Conservation (phyloP, 2,888 invertebrate species). For the Agelastica alni region DNA sequence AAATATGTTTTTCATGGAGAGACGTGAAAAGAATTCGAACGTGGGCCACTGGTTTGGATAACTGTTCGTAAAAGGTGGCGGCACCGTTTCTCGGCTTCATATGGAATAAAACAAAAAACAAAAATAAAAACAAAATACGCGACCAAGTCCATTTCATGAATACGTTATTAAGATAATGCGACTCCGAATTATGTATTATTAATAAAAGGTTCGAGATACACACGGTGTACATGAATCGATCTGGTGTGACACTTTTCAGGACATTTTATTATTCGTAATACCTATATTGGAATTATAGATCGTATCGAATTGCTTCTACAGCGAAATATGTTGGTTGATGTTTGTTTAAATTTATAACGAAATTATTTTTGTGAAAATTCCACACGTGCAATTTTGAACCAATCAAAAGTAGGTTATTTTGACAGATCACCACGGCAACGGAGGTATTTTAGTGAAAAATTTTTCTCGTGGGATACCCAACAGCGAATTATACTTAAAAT, state of each 20-base stretch:
- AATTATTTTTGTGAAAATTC: too few species aligned
- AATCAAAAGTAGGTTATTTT: too few species aligned
- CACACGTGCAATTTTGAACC: too few species aligned
- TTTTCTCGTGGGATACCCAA: too few species aligned
- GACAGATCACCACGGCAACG: too few species aligned
- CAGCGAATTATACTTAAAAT: too few species aligned
- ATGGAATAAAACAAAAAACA: slow-evolving; percentile 15
- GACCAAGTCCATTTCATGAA: slow-evolving; percentile 13
- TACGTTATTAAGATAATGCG: slow-evolving; percentile 10
- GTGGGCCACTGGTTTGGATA: slow-evolving; percentile 32
- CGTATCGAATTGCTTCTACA: too few species aligned
- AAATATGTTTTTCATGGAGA: slow-evolving; percentile 24
- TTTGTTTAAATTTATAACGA: too few species aligned
- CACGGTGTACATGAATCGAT: slow-evolving; percentile 4
- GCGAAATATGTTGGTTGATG: too few species aligned
- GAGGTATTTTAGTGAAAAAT: too few species aligned
- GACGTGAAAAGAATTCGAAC: slow-evolving; percentile 31
- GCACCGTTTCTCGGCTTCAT: slow-evolving; percentile 5
- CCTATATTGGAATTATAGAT: too few species aligned
- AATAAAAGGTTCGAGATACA: slow-evolving; percentile 2
- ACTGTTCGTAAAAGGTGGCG: slow-evolving; percentile 25
- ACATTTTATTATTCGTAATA: background rate
- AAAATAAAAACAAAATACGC: too few species aligned
- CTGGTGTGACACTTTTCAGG: slow-evolving; percentile 4
- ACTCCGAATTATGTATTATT: slow-evolving; percentile 10